Evolutionary conservation across 1,140 invertebrate genomes (phyloP), one percentile per base, ranked within the genome.

Genomic region (Trachelipus rathkii): DNA sequence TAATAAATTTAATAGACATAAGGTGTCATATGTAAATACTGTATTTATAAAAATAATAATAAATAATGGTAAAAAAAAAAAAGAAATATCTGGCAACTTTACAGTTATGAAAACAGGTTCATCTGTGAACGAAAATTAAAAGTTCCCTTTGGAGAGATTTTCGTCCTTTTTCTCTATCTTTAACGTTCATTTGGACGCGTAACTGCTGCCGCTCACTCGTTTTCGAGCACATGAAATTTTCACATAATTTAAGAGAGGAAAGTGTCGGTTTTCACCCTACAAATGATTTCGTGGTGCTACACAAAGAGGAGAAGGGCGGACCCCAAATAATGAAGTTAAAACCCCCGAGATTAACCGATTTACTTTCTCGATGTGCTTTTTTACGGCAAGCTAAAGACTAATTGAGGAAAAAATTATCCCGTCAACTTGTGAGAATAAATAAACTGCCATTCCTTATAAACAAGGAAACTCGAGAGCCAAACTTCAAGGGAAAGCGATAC

Each of bases 41-140:
- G 33, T 33, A 33, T 33, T 33, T 33, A 3, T 3, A 33, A 33
- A 33, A 33, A 33, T 33, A 60, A 60, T 19, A 60, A 60, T 2
- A 15, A 60, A 60, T 60, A 60, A 1, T 60, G 11, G 8, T 19
- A 60, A 60, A 60, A 60, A 60, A 60, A 60, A 60, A 60, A 60
- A 15, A 60, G 50, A 3, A 15, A 19, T 60, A 60, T 15, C 50
- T 60, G 50, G 50, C 50, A 60, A 60, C 50, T 60, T 13, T 60
- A 60, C 19, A 60, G 50, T 60, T 60, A 60, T 60, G 50, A 60
- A 60, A 60, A 60, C 50, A 60, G 50, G 50, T 60, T 60, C 50
- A 60, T 60, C 50, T 60, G 50, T 13, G 50, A 60, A 60, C 50
- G 11, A 19, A 60, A 19, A 3, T 60, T 60, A 60, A 50, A 50